These are phyloP conservation scores for Ornithoptera priamus DNA, from an alignment of 2,888 invertebrate genomes.

Conservation along the genomic window DNA sequence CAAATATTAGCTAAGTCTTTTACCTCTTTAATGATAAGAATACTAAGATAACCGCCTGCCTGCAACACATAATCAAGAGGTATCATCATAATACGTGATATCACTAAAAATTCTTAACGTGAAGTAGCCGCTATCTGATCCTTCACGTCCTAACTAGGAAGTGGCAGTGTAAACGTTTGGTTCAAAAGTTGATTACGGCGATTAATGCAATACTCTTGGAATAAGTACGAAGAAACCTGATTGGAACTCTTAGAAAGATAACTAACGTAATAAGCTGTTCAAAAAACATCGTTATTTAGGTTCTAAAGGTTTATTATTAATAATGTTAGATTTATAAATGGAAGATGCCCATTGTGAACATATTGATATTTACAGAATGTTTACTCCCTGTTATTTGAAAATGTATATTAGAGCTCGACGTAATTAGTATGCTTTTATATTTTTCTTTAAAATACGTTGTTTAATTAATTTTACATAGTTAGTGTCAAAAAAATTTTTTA, in stretches of 20 bases:
- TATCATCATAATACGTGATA: background rate
- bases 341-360: no score
- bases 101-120: background rate
- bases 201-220: background rate
- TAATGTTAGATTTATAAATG: no score
- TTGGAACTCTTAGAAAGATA: background rate
- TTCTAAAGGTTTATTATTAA: no score
- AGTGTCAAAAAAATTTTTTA: no score
- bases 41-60: constrained; percentile 4
- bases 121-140: background rate
- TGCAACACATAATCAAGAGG: background rate
- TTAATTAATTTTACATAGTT: no score
- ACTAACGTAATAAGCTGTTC: background rate
- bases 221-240: background rate
- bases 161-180: background rate
- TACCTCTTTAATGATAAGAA: constrained; percentile 54
- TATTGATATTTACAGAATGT: no score
- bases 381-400: no score
- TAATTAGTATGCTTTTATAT: no score
- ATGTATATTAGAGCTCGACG: no score
- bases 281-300: background rate
- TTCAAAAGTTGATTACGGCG: background rate
- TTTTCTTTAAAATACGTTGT: no score
- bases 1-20: constrained; percentile 73
- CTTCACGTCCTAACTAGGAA: background rate